Conservation (phyloP, 1,140 invertebrate species). For the Drosophila watanabei region DNA sequence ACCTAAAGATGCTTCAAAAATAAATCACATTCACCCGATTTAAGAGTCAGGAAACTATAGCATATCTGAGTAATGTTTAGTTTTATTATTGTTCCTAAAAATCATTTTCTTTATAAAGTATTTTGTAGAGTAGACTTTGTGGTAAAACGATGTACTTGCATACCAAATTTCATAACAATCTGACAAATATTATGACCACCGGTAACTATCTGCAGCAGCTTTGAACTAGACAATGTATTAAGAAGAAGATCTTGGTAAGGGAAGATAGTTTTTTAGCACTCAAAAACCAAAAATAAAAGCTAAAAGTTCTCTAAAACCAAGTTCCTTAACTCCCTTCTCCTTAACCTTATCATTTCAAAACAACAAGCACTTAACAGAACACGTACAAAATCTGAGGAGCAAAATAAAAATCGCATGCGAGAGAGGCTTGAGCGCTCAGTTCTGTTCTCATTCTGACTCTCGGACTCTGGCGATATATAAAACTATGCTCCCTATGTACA, state of each 20-base stretch:
- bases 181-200: not conserved
- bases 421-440: slow-evolving; percentile 17
- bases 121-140: not conserved
- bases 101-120: no score
- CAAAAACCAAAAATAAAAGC: no score
- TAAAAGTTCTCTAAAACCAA: not conserved
- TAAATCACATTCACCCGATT: slow-evolving; percentile 10
- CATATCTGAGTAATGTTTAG: not conserved
- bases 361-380: not conserved
- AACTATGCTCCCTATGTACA: slow-evolving; percentile 52
- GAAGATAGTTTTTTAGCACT: no score
- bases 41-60: not conserved
- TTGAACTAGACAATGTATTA: not conserved
- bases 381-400: no score
- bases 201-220: not conserved
- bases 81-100: not conserved
- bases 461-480: slow-evolving; percentile 8
- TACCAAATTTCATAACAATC: not conserved
- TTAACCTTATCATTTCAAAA: not conserved
- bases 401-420: slow-evolving; percentile 28
- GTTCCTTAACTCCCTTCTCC: not conserved
- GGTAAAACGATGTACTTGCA: not conserved
- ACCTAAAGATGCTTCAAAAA: slow-evolving; percentile 12
- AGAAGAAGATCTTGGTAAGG: no score
- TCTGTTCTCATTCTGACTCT: slow-evolving; percentile 34